Evolutionary conservation across 2,888 invertebrate species (phyloP).

Genomic region (Drosophila ustulata): DNA sequence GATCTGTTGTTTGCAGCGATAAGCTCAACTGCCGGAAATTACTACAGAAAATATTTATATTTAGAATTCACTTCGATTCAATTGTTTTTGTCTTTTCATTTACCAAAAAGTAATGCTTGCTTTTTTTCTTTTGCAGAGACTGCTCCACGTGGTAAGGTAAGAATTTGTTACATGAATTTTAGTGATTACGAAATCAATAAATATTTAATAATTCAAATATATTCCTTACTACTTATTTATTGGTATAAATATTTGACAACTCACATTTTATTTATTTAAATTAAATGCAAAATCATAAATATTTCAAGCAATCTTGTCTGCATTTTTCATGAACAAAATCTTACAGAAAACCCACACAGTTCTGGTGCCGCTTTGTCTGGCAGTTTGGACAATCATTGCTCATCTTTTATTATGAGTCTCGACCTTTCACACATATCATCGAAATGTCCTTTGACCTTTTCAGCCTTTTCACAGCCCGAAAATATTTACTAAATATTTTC

Average conservation of each 20-base stretch:
- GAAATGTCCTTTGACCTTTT: slow-evolving; percentile 47
- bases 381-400: slow-evolving; percentile 49
- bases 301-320: not conserved
- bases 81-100: not conserved
- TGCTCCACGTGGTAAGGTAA: not conserved
- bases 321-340: not conserved
- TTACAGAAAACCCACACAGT: not conserved
- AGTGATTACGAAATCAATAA: not conserved
- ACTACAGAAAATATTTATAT: slow-evolving; percentile 7
- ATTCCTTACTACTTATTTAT: not conserved
- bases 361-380: slow-evolving; percentile 53
- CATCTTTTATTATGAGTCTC: slow-evolving; percentile 43
- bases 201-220: not conserved
- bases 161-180: not conserved
- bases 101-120: not conserved
- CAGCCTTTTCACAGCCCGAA: slow-evolving; percentile 47
- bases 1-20: slow-evolving; percentile 19
- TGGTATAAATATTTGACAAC: not conserved
- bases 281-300: not conserved
- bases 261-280: too few relatives aligned
- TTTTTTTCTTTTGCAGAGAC: not conserved
- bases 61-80: slow-evolving; percentile 23
- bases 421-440: slow-evolving; percentile 42
- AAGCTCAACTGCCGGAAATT: slow-evolving; percentile 40
- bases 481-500: slow-evolving; percentile 82